Conservation (phyloP, 1,140 invertebrate species). For the Pseudomyrmex concolor region DNA sequence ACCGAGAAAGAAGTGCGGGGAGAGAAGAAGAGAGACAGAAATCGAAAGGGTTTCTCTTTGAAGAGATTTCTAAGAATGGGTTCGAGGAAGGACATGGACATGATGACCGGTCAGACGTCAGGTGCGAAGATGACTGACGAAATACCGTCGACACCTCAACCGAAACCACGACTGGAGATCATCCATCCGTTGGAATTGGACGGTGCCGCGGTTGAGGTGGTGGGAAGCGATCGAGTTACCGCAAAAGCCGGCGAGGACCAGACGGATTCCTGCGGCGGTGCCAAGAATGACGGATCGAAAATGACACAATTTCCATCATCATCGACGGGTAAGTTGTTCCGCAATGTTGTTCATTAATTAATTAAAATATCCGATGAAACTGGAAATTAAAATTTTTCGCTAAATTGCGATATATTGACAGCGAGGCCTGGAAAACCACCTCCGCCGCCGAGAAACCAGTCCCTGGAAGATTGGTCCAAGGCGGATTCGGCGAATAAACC, state of each 20-base stretch:
- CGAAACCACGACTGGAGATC: slow-evolving; percentile 91
- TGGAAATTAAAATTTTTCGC: no score
- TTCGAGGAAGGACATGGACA: slow-evolving; percentile 88
- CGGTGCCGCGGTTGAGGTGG: slow-evolving; percentile 91
- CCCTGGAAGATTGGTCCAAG: slow-evolving; percentile 84
- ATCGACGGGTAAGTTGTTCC: slow-evolving; percentile 58
- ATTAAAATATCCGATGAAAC: not conserved
- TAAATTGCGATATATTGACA: slow-evolving; percentile 64
- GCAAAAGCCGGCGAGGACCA: slow-evolving; percentile 81
- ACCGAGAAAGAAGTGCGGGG: slow-evolving; percentile 78
- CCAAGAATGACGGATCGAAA: slow-evolving; percentile 73
- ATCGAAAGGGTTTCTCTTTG: slow-evolving; percentile 89
- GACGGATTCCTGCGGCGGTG: slow-evolving; percentile 68
- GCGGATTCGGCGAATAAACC: slow-evolving; percentile 85
- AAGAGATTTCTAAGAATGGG: slow-evolving; percentile 93
- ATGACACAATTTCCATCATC: slow-evolving; percentile 52
- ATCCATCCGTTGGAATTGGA: slow-evolving; percentile 95
- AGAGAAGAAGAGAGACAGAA: slow-evolving; percentile 88
- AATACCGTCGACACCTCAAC: slow-evolving; percentile 83
- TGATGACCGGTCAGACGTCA: slow-evolving; percentile 75
- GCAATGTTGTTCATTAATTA: slow-evolving; percentile 2
- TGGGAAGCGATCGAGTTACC: slow-evolving; percentile 87
- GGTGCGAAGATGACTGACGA: slow-evolving; percentile 75
- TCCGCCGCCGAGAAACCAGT: slow-evolving; percentile 86
- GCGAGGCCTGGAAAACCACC: slow-evolving; percentile 87